Base-by-base conservation (phyloP, 2,888 invertebrate genomes). In the Caenorhabditis doughertyi region DNA sequence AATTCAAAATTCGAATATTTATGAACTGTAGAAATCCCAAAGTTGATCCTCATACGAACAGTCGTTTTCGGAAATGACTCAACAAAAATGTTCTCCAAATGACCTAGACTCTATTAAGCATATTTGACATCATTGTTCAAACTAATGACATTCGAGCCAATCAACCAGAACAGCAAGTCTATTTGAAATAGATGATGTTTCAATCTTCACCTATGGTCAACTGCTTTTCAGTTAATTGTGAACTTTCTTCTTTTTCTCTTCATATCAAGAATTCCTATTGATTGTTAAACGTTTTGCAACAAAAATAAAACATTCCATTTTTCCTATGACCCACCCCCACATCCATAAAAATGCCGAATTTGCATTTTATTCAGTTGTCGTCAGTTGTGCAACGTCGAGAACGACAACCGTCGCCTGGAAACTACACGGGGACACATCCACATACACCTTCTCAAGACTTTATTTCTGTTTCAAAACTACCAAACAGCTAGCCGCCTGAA, bases 401-500 rank as follows among this genome's bases (percentile, higher is more conserved):
- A 18, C 18, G 53, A 23, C 53, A 35, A 35, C 39, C n/a, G 35
- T 35, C 58, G 58, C 58, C 13, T 58, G 27, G 55, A 55, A n/a
- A 55, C 55, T 27, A 55, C 55, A 55, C 55, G 55, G 55, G 29
- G 32, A 55, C 55, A 29, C 9, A 29, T 29, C 16, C n/a, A 16
- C 55, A n/a, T 55, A 55, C 32, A 47, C 16, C 55, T 55, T 29
- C 16, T 27, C n/a, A 1, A 29, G 55, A 51, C 55, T 55, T 27
- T 9, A 25, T 35, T 51, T 23, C 9, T 25, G 21, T 21, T 39
- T 32, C 25, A 42, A 58, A 58, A 16, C 60, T 4, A n/a, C 29
- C 2, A 55, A 55, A 11, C 8, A 18, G 18, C 16, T 23, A 42
- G 39, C 32, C 18, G 35, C 21, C n/a, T 13, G 2, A 23, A 39